Evolutionary conservation across 2,113 vertebrate species (phyloP), one percentile per base, ranked within the genome.

Genomic region (Silurus glanis): DNA sequence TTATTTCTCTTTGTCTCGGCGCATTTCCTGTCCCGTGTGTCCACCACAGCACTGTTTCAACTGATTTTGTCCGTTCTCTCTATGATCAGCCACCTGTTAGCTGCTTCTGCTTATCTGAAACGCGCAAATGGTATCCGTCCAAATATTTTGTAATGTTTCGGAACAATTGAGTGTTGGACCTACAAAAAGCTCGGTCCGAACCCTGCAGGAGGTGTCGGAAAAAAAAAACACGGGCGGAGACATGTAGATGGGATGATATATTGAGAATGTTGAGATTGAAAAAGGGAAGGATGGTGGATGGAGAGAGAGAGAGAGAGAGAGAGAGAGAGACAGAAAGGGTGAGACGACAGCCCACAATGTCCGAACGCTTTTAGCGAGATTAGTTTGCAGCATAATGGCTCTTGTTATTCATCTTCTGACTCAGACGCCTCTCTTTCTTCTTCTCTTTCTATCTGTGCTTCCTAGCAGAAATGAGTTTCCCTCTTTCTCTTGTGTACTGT

Each of bases 311-410:
- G 84, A 82, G 37, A 56, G 61, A 74, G 86, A 87, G 66, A 72
- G 78, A 83, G 83, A 75, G 74, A 53, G 82, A 61, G 84, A 78
- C 74, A 67, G 80, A 69, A 28, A 76, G 56, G 82, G 83, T 76
- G 83, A 80, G 87, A 67, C 85, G 25, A 90, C 90, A 89, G 92
- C 88, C 91, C 93, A 94, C 92, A 69, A 53, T 91, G 92, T 92
- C 89, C 91, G 83, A 91, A 94, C 90, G 94, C 94, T 95, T 95
- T 95, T 95, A 95, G 94, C 25, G 88, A 94, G 94, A 95, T 95
- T 95, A 95, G 93, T 91, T 92, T 87, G 83, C 90, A 92, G 88
- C 92, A 85, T 95, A 94, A 95, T 94, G 93, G 92, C 93, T 89
- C 78, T 90, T 84, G 53, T 69, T 93, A 94, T 95, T 95, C 92